Percentiles rank a stretch among this genome's conserved stretches.
These are phyloP conservation scores for Frankliniella intonsa DNA, from an alignment of 2,888 invertebrate species.

Conservation along the genomic window DNA sequence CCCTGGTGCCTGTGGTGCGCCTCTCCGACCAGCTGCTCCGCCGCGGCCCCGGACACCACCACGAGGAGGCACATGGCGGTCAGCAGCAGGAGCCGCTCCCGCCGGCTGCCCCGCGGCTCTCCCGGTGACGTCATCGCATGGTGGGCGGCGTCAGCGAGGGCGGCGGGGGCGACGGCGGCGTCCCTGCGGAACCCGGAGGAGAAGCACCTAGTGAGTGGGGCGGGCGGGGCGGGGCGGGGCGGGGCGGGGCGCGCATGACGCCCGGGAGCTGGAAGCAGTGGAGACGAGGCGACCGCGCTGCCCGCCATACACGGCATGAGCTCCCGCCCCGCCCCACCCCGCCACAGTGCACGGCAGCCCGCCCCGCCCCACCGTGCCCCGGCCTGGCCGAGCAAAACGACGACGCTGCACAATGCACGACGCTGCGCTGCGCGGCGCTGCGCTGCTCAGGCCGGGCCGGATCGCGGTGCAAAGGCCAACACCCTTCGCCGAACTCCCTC, in stretches of 20 bases:
- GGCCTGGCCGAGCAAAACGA: too few relatives aligned
- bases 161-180: background rate
- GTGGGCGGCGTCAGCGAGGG: background rate
- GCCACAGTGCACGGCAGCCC: background rate
- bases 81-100: background rate
- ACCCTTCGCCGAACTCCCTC: background rate
- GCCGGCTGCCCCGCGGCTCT: background rate
- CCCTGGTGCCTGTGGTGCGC: background rate
- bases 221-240: background rate
- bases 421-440: background rate
- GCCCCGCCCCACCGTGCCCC: background rate
- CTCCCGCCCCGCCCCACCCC: background rate
- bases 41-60: background rate
- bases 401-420: too few relatives aligned
- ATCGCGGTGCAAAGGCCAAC: background rate
- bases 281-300: background rate
- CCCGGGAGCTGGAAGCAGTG: background rate
- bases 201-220: background rate
- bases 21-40: background rate
- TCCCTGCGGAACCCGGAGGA: background rate
- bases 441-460: background rate
- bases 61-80: background rate
- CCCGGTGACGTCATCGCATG: background rate
- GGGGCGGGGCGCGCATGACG: background rate
- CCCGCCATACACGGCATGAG: conserved; percentile 10